Evolutionary conservation across 2,888 invertebrate species (phyloP), one percentile per base, ranked within the genome.

Genomic region (Cerastoderma edule): DNA sequence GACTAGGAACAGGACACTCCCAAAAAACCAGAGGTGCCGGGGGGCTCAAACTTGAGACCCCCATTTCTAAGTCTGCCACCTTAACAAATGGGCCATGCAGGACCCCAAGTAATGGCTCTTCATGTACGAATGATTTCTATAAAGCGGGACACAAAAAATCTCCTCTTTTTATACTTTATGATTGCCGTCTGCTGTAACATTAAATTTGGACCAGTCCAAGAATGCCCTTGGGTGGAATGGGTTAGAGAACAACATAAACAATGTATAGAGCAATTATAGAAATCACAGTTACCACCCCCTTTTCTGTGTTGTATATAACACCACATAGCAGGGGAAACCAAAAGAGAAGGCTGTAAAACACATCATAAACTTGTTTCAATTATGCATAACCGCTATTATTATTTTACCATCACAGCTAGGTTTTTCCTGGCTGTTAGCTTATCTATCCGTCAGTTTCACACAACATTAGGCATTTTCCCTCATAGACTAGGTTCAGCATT

Each of bases 351-450:
- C 35, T 60, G 60, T 60, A 39, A 60, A 60, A 35, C 24, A n/a
- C 60, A 60, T 60, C 60, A 39, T 60, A 60, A 60, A 60, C 24
- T 39, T 24, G 60, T 60, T 60, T 60, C 60, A 60, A 60, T 60
- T 60, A 60, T 60, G 35, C 60, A 60, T 60, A 60, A 60, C 60
- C 39, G n/a, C n/a, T n/a, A 60, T 60, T 60, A 60, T 60, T 60
- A 60, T 60, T 60, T 60, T 60, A 60, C 60, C 60, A 60, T 60
- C 60, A n/a, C n/a, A n/a, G 39, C 60, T 24, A 24, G 24, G n/a
- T 50, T 50, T 22, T 50, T 50, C 22, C 50, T 3, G 24, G 50
- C 50, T 22, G 50, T 50, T 50, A 22, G 5, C 50, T 50, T 50
- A n/a, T n/a, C 50, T 1, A 22, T 50, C 24, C n/a, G 50, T 10